These are phyloP conservation scores for Sarcophaga caerulescens DNA, from an alignment of 2,888 invertebrate genomes.

Conservation along the genomic window DNA sequence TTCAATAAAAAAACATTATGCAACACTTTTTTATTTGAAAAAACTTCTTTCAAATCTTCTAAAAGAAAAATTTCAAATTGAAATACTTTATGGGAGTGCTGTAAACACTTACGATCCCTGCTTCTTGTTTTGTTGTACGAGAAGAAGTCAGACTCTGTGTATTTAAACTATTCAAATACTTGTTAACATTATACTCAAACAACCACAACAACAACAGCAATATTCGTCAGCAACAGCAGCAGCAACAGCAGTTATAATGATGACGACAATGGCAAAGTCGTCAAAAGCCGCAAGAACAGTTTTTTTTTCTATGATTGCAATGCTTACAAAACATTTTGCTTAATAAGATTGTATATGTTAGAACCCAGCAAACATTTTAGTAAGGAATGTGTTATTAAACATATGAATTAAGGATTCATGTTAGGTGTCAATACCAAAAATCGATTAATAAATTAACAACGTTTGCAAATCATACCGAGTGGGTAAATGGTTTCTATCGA, in stretches of 20 bases:
- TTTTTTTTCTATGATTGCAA: slow-evolving; percentile 20
- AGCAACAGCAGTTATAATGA: neutral
- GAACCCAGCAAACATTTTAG: slow-evolving; percentile 10
- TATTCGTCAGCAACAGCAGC: neutral
- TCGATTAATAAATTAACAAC: no score
- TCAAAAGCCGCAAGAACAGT: slow-evolving; percentile 1
- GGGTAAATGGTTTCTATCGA: no score
- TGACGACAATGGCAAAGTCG: neutral
- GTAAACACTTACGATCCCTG: no score
- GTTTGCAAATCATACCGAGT: no score
- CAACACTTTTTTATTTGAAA: no score
- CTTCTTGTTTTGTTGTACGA: slow-evolving; percentile 1
- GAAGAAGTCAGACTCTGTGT: slow-evolving; percentile 7
- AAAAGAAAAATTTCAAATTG: no score
- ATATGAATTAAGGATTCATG: no score
- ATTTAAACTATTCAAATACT: slow-evolving; percentile 40
- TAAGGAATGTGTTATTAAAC: neutral
- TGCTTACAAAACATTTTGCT: slow-evolving; percentile 2
- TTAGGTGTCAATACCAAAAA: no score
- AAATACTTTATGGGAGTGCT: no score
- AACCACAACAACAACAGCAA: neutral
- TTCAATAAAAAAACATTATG: no score
- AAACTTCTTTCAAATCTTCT: no score
- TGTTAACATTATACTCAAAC: slow-evolving; percentile 20
- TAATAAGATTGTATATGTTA: neutral